Evolutionary conservation across 2,113 vertebrate species (phyloP).

Genomic region (Salvelinus fontinalis): DNA sequence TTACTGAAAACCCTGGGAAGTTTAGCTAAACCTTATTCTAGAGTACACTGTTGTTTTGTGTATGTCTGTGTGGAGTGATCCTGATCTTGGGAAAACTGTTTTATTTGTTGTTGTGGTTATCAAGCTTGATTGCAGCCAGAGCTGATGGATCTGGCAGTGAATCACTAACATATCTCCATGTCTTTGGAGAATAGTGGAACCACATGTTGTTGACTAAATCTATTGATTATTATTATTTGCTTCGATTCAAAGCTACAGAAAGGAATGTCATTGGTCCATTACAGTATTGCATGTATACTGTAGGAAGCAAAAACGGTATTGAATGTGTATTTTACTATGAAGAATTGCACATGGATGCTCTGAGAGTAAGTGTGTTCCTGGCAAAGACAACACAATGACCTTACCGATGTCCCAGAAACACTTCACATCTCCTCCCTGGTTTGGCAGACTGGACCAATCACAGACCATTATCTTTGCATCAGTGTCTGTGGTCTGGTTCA

Average conservation of each 20-base stretch:
- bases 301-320: too few species aligned
- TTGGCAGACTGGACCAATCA: slow-evolving; percentile 40
- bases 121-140: not conserved
- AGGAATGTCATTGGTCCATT: too few species aligned
- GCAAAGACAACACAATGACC: slow-evolving; percentile 33
- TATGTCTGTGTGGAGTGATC: not conserved
- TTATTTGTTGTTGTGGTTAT: not conserved
- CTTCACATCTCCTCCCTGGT: slow-evolving; percentile 4
- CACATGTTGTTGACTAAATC: too few species aligned
- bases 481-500: slow-evolving; percentile 26
- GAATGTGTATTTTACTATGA: not conserved
- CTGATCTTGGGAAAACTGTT: not conserved
- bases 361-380: slow-evolving; percentile 5
- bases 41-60: not conserved
- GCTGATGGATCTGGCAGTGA: too few species aligned
- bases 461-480: slow-evolving; percentile 29
- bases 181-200: too few species aligned
- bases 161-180: too few species aligned
- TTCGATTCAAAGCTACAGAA: too few species aligned
- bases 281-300: too few species aligned
- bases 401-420: slow-evolving; percentile 25
- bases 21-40: not conserved
- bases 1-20: slow-evolving; percentile 8
- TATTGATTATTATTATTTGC: too few species aligned
- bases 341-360: not conserved